These are phyloP conservation scores for Patella depressa DNA, from an alignment of 2,888 invertebrate species.

Conservation along the genomic window DNA sequence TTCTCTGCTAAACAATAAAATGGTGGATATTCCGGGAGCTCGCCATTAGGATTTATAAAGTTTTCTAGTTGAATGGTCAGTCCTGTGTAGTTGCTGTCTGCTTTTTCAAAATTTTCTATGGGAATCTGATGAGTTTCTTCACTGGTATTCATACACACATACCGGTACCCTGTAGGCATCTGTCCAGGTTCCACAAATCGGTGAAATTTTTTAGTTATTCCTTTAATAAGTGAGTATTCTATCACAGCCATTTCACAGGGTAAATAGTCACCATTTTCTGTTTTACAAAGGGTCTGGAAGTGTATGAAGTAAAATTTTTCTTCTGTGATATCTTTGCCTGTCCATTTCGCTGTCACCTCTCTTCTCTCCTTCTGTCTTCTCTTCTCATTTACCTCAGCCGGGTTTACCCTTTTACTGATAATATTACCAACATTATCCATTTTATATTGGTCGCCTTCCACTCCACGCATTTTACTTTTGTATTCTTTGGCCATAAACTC, in stretches of 20 bases:
- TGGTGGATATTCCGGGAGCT: slow-evolving; percentile 55
- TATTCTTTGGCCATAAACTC: slow-evolving; percentile 53
- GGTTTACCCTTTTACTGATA: slow-evolving; percentile 49
- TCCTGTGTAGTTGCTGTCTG: slow-evolving; percentile 52
- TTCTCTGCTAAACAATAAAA: slow-evolving; percentile 54
- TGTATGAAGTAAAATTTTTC: slow-evolving; percentile 58
- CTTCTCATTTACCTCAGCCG: slow-evolving; percentile 38
- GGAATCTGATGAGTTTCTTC: slow-evolving; percentile 61
- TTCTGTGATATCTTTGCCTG: slow-evolving; percentile 47
- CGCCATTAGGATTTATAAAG: slow-evolving; percentile 58
- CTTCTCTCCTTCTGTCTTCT: slow-evolving; percentile 40
- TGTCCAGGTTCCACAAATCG: slow-evolving; percentile 60
- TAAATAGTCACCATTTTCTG: slow-evolving; percentile 51
- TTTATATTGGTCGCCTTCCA: slow-evolving; percentile 46
- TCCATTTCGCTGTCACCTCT: slow-evolving; percentile 44
- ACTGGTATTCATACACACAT: slow-evolving; percentile 50
- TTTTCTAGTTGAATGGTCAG: slow-evolving; percentile 58
- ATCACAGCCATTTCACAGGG: slow-evolving; percentile 62
- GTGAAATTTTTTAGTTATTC: slow-evolving; percentile 57
- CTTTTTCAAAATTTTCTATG: slow-evolving; percentile 52
- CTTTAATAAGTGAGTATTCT: slow-evolving; percentile 59
- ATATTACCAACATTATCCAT: slow-evolving; percentile 50
- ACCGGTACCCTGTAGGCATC: slow-evolving; percentile 55
- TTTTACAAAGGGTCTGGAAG: slow-evolving; percentile 59
- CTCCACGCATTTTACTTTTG: slow-evolving; percentile 50